Evolutionary conservation across 2,888 invertebrate genomes (phyloP).

Genomic region (Caenorhabditis angaria): DNA sequence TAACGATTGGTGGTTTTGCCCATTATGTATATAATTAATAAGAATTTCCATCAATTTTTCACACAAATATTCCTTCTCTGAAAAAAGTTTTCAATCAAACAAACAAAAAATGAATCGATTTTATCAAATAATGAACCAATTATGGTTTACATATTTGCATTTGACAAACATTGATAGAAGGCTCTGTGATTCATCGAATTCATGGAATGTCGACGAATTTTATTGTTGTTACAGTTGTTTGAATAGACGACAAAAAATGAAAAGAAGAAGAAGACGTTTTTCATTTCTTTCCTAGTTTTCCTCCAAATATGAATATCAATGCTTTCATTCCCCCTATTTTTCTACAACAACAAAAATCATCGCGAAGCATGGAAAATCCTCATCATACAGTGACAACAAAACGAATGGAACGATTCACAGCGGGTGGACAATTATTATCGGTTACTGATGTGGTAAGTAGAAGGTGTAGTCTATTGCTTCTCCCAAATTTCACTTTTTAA

Average conservation of each 20-base stretch:
- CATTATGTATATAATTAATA: too few relatives aligned
- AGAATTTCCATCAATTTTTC: too few relatives aligned
- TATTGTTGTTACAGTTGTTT: constrained; percentile 14
- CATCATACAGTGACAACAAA: constrained; percentile 46
- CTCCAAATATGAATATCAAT: constrained; percentile 21
- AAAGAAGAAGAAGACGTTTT: constrained; percentile 17
- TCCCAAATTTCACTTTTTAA: neutral
- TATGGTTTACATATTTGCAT: neutral
- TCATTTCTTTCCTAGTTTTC: neutral
- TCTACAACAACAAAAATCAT: neutral
- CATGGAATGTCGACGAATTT: constrained; percentile 9
- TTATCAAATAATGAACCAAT: constrained; percentile 3
- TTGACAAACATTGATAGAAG: neutral
- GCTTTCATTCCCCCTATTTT: constrained; percentile 33
- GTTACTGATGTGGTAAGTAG: constrained; percentile 50
- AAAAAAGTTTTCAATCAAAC: too few relatives aligned
- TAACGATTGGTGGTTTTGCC: too few relatives aligned
- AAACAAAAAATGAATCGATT: too few relatives aligned
- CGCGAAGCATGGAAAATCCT: constrained; percentile 19
- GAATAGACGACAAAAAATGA: constrained; percentile 23
- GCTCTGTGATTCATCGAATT: neutral
- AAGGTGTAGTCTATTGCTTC: neutral
- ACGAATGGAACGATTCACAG: constrained; percentile 49
- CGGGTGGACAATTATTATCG: constrained; percentile 50
- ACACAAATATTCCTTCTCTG: too few relatives aligned